Conservation (phyloP, 1,140 invertebrate species). For the Acromyrmex echinatior region DNA sequence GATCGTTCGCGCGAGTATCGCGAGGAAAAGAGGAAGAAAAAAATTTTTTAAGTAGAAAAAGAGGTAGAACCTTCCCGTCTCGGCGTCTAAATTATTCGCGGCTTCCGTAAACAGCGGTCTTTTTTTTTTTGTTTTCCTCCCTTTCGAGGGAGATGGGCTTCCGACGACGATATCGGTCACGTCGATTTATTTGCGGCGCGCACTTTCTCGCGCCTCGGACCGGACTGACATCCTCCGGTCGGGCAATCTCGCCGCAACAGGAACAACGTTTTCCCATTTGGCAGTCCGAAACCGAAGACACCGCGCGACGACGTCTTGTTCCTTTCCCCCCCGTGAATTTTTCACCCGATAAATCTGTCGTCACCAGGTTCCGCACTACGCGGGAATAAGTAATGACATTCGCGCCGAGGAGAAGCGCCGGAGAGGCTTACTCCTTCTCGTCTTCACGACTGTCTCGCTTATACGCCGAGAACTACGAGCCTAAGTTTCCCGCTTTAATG, state of each 20-base stretch:
- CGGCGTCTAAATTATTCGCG: constrained; percentile 41
- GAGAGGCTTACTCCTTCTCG: background rate
- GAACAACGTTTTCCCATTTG: constrained; percentile 83
- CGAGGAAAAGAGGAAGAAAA: background rate
- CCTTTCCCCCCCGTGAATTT: constrained; percentile 75
- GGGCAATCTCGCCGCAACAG: constrained; percentile 69
- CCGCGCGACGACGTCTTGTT: constrained; percentile 55
- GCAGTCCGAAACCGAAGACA: constrained; percentile 70
- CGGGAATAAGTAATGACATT: constrained; percentile 69
- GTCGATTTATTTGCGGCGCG: constrained; percentile 76
- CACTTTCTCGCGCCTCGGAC: constrained; percentile 73
- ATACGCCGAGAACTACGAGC: constrained; percentile 2
- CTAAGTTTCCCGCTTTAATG: constrained; percentile 29
- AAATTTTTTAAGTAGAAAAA: background rate
- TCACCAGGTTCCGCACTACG: constrained; percentile 43
- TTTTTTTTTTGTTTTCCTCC: background rate
- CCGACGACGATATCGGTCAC: constrained; percentile 58
- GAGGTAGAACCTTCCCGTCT: background rate
- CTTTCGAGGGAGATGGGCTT: background rate
- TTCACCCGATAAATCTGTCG: constrained; percentile 80
- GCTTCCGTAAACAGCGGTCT: constrained; percentile 53
- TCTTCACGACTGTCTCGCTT: background rate
- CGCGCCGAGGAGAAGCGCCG: background rate
- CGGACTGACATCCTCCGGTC: constrained; percentile 65
- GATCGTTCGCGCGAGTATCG: background rate